Conservation (phyloP, 2,797 vertebrate genomes). For the Thamnophis elegans region DNA sequence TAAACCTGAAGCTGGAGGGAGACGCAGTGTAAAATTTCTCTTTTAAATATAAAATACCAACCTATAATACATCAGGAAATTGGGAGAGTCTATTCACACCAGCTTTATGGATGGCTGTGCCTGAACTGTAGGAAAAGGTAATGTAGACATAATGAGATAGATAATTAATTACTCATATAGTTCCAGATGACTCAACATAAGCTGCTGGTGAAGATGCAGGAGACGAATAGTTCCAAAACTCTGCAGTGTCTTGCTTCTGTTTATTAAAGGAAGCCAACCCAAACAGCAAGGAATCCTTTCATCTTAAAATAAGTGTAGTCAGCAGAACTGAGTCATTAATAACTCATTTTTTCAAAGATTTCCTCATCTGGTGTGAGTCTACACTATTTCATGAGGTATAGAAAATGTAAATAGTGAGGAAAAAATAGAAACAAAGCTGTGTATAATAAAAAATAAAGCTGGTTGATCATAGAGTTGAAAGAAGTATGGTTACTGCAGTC, state of each 20-base stretch:
- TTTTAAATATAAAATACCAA: background rate
- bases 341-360: background rate
- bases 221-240: background rate
- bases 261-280: slow-evolving; percentile 2
- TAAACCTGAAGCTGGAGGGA: background rate
- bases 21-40: background rate
- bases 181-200: background rate
- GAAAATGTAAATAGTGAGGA: background rate
- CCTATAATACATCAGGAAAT: background rate
- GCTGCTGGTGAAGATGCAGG: background rate
- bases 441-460: background rate
- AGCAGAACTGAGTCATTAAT: background rate
- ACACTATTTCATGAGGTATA: background rate
- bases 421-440: background rate
- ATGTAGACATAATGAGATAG: background rate
- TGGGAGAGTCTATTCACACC: background rate
- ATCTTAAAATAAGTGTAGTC: background rate
- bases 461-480: background rate
- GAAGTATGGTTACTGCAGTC: background rate
- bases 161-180: slow-evolving; percentile 13
- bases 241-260: background rate
- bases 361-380: background rate
- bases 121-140: background rate
- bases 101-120: background rate
- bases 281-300: background rate